Conservation (phyloP, 2,797 vertebrate genomes). For the Chrysolophus pictus region DNA sequence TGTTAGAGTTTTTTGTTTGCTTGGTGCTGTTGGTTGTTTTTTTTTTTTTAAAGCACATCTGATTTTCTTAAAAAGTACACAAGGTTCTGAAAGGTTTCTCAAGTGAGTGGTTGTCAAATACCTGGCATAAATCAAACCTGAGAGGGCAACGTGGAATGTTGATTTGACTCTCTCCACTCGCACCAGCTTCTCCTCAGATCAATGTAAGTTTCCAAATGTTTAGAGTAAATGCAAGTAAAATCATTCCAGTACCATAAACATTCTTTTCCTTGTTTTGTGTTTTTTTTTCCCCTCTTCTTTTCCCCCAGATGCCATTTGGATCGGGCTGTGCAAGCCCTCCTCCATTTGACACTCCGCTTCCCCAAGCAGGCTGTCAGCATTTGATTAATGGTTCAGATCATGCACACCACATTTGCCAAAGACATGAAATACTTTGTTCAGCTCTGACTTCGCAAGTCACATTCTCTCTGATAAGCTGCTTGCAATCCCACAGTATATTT, state of each 20-base stretch:
- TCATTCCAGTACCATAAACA: constrained; percentile 47
- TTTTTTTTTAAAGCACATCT: background rate
- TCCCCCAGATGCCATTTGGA: constrained; percentile 34
- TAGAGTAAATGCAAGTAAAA: constrained; percentile 35
- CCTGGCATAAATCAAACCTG: constrained; percentile 60
- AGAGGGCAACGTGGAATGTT: background rate
- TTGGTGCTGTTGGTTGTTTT: too few species aligned
- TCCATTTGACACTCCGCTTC: constrained; percentile 48
- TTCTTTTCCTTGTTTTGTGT: constrained; percentile 10
- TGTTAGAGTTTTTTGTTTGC: background rate
- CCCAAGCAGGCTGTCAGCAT: constrained; percentile 1
- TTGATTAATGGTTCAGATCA: constrained; percentile 62
- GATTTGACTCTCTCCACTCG: background rate
- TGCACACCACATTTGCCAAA: constrained; percentile 61
- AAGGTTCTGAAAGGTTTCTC: constrained; percentile 41
- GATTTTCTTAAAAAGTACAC: background rate
- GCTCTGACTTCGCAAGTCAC: constrained; percentile 25
- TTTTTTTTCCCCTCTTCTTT: background rate
- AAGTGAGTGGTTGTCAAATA: constrained; percentile 46
- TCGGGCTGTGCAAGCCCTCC: constrained; percentile 12
- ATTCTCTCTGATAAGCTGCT: constrained; percentile 19
- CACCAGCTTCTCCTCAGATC: constrained; percentile 35
- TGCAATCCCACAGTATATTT: constrained; percentile 17
- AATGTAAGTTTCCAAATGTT: constrained; percentile 32
- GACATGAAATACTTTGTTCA: constrained; percentile 25